Conservation (phyloP, 1,140 invertebrate species). For the Caerostris extrusa region DNA sequence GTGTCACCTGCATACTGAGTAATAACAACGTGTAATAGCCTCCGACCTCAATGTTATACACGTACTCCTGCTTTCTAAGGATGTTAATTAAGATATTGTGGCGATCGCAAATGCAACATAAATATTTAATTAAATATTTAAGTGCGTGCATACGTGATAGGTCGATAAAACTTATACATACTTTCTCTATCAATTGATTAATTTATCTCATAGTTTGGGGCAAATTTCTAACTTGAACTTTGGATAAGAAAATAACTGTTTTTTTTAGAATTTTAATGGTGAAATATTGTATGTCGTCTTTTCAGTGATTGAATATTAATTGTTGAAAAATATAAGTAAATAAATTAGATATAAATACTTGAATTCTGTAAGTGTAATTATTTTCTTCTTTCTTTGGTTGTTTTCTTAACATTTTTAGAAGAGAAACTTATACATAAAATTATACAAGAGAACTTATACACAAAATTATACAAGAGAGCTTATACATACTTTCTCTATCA, state of each 20-base stretch:
- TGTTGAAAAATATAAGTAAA: too few species aligned
- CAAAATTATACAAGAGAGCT: neutral
- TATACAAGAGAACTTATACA: too few species aligned
- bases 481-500: constrained; percentile 16
- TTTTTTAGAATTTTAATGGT: too few species aligned
- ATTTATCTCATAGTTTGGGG: neutral
- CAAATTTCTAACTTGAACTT: neutral
- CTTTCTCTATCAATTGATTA: constrained; percentile 19
- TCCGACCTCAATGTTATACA: constrained; percentile 60
- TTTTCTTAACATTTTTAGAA: too few species aligned
- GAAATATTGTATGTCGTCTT: too few species aligned
- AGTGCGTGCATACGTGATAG: neutral
- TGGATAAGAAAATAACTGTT: too few species aligned
- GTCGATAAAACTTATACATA: neutral
- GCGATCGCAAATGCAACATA: neutral
- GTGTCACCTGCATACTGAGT: constrained; percentile 56
- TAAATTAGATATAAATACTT: too few species aligned
- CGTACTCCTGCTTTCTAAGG: neutral
- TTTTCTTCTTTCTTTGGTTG: too few species aligned
- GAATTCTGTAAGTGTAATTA: too few species aligned
- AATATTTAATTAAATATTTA: constrained; percentile 21
- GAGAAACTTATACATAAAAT: too few species aligned
- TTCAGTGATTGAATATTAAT: too few species aligned
- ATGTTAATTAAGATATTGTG: constrained; percentile 19
- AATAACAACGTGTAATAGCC: constrained; percentile 65